Conservation (phyloP, 2,888 invertebrate species). For the Drosophila affinis region DNA sequence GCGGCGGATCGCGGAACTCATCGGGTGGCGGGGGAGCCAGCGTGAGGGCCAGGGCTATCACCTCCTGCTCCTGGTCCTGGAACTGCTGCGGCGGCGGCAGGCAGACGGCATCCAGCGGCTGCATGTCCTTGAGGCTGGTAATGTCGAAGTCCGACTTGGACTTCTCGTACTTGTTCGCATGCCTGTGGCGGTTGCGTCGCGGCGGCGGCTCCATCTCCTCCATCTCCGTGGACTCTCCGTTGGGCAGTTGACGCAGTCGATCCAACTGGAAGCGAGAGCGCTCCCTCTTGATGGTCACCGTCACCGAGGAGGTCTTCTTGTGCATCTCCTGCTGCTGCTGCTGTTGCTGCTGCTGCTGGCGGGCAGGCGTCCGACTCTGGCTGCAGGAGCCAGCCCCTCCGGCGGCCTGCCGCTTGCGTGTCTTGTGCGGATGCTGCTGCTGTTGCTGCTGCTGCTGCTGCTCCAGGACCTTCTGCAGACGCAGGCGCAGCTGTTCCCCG, state of each 20-base stretch:
- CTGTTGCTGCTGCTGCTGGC: slow-evolving; percentile 35
- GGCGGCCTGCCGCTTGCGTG: slow-evolving; percentile 60
- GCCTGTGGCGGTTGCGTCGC: slow-evolving; percentile 63
- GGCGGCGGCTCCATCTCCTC: slow-evolving; percentile 77
- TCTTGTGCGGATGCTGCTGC: slow-evolving; percentile 79
- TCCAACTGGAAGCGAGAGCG: slow-evolving; percentile 74
- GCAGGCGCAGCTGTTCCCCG: slow-evolving; percentile 88
- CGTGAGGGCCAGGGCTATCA: slow-evolving; percentile 13
- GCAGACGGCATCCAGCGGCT: slow-evolving; percentile 88
- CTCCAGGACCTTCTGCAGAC: slow-evolving; percentile 86
- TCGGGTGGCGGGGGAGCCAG: slow-evolving; percentile 87
- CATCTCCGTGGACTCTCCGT: slow-evolving; percentile 80
- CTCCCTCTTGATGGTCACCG: slow-evolving; percentile 77
- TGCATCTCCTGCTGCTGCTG: slow-evolving; percentile 61
- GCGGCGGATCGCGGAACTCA: slow-evolving; percentile 87
- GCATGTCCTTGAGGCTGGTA: slow-evolving; percentile 86
- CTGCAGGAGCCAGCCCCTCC: slow-evolving; percentile 44
- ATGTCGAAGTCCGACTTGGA: slow-evolving; percentile 87
- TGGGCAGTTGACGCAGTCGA: slow-evolving; percentile 66
- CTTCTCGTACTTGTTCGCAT: slow-evolving; percentile 81
- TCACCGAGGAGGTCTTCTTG: slow-evolving; percentile 81
- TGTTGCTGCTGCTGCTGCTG: slow-evolving; percentile 81
- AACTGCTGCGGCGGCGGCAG: slow-evolving; percentile 92
- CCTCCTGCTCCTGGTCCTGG: slow-evolving; percentile 91
- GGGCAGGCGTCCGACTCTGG: slow-evolving; percentile 62